Evolutionary conservation across 2,797 vertebrate genomes (phyloP).

Genomic region (Hylomyscus alleni): DNA sequence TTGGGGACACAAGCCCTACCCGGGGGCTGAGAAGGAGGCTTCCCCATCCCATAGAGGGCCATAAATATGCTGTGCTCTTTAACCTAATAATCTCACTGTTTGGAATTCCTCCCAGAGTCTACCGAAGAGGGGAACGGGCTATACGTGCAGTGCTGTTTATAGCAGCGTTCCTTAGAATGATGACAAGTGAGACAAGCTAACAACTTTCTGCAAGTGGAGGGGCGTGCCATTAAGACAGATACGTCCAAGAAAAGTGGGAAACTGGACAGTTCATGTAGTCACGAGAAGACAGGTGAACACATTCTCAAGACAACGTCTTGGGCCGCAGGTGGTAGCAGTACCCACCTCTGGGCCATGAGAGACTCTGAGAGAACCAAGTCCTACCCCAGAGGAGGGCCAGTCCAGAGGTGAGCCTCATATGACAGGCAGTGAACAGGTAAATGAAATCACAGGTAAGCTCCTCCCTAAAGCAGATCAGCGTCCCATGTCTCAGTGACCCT

Average conservation of each 20-base stretch:
- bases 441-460: not conserved
- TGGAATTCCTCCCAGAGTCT: slow-evolving; percentile 77
- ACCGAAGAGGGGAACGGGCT: slow-evolving; percentile 55
- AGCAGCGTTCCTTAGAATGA: slow-evolving; percentile 74
- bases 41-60: not conserved
- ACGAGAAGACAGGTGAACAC: not conserved
- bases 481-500: not conserved
- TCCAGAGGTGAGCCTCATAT: not conserved
- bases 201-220: not conserved
- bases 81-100: slow-evolving; percentile 70
- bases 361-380: not conserved
- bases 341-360: not conserved
- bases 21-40: not conserved
- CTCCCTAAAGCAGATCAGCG: not conserved
- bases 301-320: not conserved
- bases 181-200: not conserved
- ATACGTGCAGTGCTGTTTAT: slow-evolving; percentile 70
- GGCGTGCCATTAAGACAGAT: not conserved
- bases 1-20: not conserved
- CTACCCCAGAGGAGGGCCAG: not conserved
- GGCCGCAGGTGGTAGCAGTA: accelerated
- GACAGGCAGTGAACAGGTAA: not conserved
- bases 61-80: slow-evolving; percentile 68
- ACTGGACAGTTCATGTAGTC: not conserved
- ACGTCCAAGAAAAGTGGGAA: not conserved